Percentiles rank a stretch among this genome's conserved stretches.
Conservation (phyloP, 2,888 invertebrate species). For the Elgonia sp. region DNA sequence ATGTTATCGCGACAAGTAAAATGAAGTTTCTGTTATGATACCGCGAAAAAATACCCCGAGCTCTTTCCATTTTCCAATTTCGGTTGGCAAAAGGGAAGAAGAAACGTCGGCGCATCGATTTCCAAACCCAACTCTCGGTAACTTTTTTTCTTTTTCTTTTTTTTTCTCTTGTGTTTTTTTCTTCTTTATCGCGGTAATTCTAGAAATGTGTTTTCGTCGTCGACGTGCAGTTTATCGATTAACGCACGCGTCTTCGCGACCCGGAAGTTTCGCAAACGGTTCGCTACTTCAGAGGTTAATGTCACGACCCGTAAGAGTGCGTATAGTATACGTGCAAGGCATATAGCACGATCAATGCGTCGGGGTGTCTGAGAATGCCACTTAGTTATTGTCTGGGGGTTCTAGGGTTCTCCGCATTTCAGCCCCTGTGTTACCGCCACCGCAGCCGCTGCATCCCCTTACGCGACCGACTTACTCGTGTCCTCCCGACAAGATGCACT, state of each 20-base stretch:
- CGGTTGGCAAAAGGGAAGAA: slow-evolving; percentile 69
- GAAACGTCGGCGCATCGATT: slow-evolving; percentile 68
- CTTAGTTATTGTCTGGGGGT: slow-evolving; percentile 83
- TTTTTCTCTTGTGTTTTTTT: slow-evolving; percentile 8
- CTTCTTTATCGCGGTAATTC: slow-evolving; percentile 37
- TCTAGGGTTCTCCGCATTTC: slow-evolving; percentile 75
- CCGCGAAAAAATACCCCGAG: slow-evolving; percentile 72
- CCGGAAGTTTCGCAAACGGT: slow-evolving; percentile 65
- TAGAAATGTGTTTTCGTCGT: slow-evolving; percentile 73
- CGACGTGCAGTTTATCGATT: slow-evolving; percentile 82
- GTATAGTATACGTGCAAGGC: slow-evolving; percentile 70
- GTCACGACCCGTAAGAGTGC: slow-evolving; percentile 77
- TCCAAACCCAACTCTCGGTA: slow-evolving; percentile 39
- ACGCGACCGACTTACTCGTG: slow-evolving; percentile 57
- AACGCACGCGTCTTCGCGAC: slow-evolving; percentile 65
- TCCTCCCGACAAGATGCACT: slow-evolving; percentile 58
- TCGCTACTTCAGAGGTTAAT: slow-evolving; percentile 82
- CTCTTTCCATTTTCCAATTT: slow-evolving; percentile 75
- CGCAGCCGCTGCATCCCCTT: slow-evolving; percentile 52
- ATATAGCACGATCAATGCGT: slow-evolving; percentile 80
- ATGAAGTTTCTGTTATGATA: slow-evolving; percentile 75
- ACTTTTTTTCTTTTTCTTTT: neutral
- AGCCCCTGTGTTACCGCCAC: slow-evolving; percentile 64
- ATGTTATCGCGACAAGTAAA: slow-evolving; percentile 73
- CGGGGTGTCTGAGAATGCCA: slow-evolving; percentile 84